phyloP scores from a whole-genome alignment of 1,140 invertebrate species.

The Triops cancriformis region DNA sequence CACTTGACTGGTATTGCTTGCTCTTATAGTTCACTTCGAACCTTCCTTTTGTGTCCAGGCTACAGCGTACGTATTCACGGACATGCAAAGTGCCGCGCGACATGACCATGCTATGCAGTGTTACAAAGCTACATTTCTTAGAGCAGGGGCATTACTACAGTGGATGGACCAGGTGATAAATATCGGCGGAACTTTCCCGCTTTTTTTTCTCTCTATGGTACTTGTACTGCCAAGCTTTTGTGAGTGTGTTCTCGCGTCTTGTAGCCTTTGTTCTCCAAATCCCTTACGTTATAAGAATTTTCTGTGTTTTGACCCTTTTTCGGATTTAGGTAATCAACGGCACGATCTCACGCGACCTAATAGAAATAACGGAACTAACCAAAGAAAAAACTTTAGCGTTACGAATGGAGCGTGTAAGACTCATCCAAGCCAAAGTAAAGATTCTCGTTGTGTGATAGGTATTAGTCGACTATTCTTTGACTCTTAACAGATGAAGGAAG shows the following conservation, averaged over 20 bases:
- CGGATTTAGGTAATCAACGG: slow-evolving; percentile 38
- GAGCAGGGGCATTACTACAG: slow-evolving; percentile 44
- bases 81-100: slow-evolving; percentile 42
- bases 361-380: slow-evolving; percentile 35
- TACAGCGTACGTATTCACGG: slow-evolving; percentile 45
- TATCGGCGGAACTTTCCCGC: background rate
- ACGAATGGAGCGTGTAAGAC: slow-evolving; percentile 38
- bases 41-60: slow-evolving; percentile 33
- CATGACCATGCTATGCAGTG: slow-evolving; percentile 42
- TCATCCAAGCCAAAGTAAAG: slow-evolving; percentile 36
- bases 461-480: background rate
- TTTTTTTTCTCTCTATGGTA: background rate
- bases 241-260: background rate
- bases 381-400: slow-evolving; percentile 35
- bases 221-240: background rate
- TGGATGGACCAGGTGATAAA: slow-evolving; percentile 48
- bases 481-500: slow-evolving; percentile 17
- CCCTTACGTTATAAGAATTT: background rate
- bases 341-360: slow-evolving; percentile 40
- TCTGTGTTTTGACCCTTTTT: background rate
- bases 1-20: background rate
- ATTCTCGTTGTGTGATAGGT: slow-evolving; percentile 30
- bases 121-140: slow-evolving; percentile 42
- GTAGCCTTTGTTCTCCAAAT: too few species aligned
- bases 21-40: background rate